Conservation (phyloP, 2,888 invertebrate genomes). For the Ichneumoninae sp. region DNA sequence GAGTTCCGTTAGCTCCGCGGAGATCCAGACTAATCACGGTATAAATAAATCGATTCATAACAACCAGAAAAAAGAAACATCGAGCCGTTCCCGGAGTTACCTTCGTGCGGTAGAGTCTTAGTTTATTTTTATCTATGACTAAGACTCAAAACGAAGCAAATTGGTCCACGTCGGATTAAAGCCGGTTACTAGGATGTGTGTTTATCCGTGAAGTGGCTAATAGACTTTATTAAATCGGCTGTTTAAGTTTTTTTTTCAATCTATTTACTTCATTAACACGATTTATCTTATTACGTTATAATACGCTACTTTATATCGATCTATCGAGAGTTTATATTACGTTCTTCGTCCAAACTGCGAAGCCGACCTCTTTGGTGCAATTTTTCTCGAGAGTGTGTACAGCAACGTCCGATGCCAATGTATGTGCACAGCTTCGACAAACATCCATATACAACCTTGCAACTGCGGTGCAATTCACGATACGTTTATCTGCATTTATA, state of each 20-base stretch:
- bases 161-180: background rate
- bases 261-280: too few species aligned
- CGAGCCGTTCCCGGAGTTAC: background rate
- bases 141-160: background rate
- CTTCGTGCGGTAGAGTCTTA: background rate
- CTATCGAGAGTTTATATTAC: background rate
- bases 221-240: background rate
- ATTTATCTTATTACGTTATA: background rate
- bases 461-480: conserved; percentile 1
- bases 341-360: background rate
- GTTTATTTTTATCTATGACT: background rate
- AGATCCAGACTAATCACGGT: background rate
- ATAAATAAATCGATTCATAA: background rate
- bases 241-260: too few species aligned
- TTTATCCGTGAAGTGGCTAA: background rate
- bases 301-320: background rate
- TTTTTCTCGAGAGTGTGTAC: background rate
- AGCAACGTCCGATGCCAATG: background rate
- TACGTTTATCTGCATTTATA: background rate
- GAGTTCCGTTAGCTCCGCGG: background rate
- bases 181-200: background rate
- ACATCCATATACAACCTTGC: background rate
- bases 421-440: background rate
- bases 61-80: background rate
- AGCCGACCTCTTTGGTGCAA: background rate